Conservation (phyloP, 2,888 invertebrate species). For the Drosophila mimica region DNA sequence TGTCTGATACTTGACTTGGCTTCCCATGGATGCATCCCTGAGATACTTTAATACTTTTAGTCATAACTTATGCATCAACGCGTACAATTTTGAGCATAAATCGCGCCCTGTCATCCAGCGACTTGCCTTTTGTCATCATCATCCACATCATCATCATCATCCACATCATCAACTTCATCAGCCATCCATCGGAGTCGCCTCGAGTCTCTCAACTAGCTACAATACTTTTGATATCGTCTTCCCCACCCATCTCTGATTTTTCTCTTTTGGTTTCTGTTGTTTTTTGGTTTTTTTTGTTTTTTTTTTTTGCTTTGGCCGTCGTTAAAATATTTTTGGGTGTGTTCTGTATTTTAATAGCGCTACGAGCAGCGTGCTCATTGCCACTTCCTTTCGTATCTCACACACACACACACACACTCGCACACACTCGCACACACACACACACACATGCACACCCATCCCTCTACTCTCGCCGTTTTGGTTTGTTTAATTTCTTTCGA, state of each 20-base stretch:
- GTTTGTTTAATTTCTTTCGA: constrained; percentile 73
- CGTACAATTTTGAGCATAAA: constrained; percentile 79
- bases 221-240: constrained; percentile 42
- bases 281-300: constrained; percentile 20
- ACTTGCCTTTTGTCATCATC: constrained; percentile 52
- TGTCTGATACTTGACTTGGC: constrained; percentile 23
- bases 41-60: constrained; percentile 53
- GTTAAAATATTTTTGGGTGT: constrained; percentile 81
- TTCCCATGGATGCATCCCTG: constrained; percentile 55
- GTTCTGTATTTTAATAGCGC: constrained; percentile 80
- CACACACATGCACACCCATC: constrained; percentile 16
- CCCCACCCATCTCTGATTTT: constrained; percentile 17
- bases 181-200: constrained; percentile 40
- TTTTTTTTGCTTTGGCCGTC: constrained; percentile 51
- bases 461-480: constrained; percentile 5
- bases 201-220: constrained; percentile 46
- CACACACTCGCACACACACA: constrained; percentile 29
- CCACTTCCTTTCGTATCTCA: constrained; percentile 72
- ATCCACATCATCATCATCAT: constrained; percentile 14
- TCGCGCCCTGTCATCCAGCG: constrained; percentile 69
- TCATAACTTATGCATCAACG: constrained; percentile 78
- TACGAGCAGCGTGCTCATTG: constrained; percentile 65
- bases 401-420: constrained; percentile 23
- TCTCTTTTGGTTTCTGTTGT: constrained; percentile 11
- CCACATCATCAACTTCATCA: constrained; percentile 14